Evolutionary conservation across 2,888 invertebrate genomes (phyloP), one percentile per base, ranked within the genome.

Genomic region (Meteorus cinctellus): DNA sequence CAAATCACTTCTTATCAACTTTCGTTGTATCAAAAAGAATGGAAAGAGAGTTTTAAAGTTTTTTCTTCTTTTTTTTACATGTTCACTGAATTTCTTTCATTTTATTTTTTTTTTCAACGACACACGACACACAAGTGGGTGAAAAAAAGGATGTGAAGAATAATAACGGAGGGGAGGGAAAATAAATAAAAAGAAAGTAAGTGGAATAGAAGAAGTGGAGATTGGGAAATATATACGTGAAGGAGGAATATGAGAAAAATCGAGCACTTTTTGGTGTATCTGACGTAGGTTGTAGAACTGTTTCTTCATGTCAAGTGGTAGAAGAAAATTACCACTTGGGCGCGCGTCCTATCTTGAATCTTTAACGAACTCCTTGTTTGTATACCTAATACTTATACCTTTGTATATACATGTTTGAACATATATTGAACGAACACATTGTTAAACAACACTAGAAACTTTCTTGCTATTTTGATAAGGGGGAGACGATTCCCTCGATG

Each of bases 1-100:
- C 55, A 55, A 55, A 55, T 55, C 55, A 55, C 55, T 55, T 55
- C 55, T 55, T 55, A 55, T 55, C 55, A 55, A 55, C 55, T 55
- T 55, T 55, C 55, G 19, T 19, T 55, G 19, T 55, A 55, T 55
- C n/a, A 48, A 19, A 55, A 19, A 19, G 55, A 55, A n/a, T 4
- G 55, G 55, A 55, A 8, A n/a, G n/a, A 48, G n/a, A 48, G 48
- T 55, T 55, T 55, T 55, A 4, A 19, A 55, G 55, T 55, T 55
- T 10, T 48, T 48, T 5, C 1, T 48, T 45, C 24, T 45, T 45
- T 2, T 2, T 45, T 10, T 45, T 1, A 19, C 16, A 19, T 55
- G 55, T 55, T 55, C 55, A 55, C 55, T 55, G 5, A 24, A 24
- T 55, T 55, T 8, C 34, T 34, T 55, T 55, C 24, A 24, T 24